Base-by-base conservation (phyloP, 2,888 invertebrate species). In the Drosophila prostipennis region DNA sequence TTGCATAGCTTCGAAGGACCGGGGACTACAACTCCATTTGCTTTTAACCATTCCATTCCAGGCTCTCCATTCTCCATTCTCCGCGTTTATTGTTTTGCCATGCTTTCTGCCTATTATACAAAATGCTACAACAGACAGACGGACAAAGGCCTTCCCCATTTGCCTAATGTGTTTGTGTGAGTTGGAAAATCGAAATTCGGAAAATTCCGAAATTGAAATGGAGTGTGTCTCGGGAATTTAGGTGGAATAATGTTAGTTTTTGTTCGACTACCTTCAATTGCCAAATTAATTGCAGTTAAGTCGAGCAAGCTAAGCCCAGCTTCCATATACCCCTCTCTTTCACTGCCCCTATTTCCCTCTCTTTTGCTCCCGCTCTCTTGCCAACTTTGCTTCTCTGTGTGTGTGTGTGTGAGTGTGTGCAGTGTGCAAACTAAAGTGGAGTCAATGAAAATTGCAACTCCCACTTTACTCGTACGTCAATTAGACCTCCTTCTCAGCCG, bases 281-380 rank as follows among this genome's bases (percentile, higher is more conserved):
- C 85, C 82, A 89, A 90, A 90, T 85, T 91, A 91, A 90, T 90
- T 90, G 91, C 82, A 90, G 90, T 90, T 91, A 90, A 90, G 91
- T 91, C 82, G 91, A 88, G 89, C 81, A 77, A 78, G 78, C 61
- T 53, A 37, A 23, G 23, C 55, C 51, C 42, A 42, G 48, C 73
- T 54, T 34, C 34, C 10, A 11, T 26, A 19, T 39, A 10, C 14
- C 39, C 14, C 14, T 64, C 37, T 46, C 59, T 39, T 19, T 55
- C 45, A 11, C 29, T 11, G 6, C 0, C 32, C 16, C 40, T 43
- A 36, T 19, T n/a, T 8, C 43, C 3, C 16, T 37, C 29, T 39
- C 19, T 14, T 14, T 14, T 32, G 34, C 39, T 29, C 6, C 7
- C 29, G 1, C 29, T 7, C 29, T 29, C 37, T 16, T n/a, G 8